Conservation (phyloP, 2,797 vertebrate species). For the Mormyrops boulengeri region DNA sequence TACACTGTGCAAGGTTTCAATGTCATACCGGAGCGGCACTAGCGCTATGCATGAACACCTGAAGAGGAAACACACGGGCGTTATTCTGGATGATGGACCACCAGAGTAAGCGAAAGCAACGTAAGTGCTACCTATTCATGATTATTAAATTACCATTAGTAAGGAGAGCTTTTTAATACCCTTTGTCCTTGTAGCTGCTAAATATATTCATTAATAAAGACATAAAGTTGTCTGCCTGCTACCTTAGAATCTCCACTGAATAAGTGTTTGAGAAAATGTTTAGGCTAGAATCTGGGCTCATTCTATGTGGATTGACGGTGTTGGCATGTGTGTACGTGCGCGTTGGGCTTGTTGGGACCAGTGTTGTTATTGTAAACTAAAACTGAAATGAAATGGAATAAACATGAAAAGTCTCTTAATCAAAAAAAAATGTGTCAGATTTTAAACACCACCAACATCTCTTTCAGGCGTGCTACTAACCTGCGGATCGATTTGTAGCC, state of each 20-base stretch:
- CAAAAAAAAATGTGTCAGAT: neutral
- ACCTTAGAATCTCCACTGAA: neutral
- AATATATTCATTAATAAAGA: neutral
- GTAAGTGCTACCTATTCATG: too few relatives aligned
- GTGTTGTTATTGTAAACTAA: neutral
- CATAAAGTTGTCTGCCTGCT: neutral
- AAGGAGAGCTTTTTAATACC: neutral
- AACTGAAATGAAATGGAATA: neutral
- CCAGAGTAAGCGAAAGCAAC: neutral
- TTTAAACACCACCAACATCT: neutral
- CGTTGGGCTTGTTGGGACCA: neutral
- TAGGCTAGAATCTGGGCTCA: neutral
- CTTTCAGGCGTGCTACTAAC: neutral
- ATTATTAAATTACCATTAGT: neutral
- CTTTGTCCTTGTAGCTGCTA: neutral
- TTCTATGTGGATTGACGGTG: neutral
- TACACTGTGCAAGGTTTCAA: neutral
- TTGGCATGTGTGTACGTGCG: neutral
- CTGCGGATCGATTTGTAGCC: neutral
- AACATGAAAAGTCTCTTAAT: neutral
- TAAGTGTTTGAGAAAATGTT: neutral
- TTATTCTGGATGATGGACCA: neutral
- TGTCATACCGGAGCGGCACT: neutral
- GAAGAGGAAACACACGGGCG: neutral
- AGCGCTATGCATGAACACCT: neutral